Percentiles rank a stretch among this genome's conserved stretches.
These are phyloP conservation scores for Adelphocoris suturalis DNA, from an alignment of 2,888 invertebrate species.

Conservation along the genomic window DNA sequence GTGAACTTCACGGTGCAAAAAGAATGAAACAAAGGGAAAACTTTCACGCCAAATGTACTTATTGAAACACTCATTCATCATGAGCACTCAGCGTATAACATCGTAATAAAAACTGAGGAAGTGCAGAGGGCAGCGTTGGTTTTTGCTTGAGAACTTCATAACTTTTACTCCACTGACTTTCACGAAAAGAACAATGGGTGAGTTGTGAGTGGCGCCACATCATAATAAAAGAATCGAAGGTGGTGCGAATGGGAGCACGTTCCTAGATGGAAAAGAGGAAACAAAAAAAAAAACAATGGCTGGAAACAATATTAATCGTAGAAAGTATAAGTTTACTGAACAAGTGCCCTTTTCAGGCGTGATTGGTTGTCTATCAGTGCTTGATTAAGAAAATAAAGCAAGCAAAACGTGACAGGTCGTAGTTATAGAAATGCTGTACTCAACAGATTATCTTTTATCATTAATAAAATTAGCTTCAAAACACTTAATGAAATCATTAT, in stretches of 20 bases:
- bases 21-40: too few species aligned
- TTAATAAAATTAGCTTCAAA: too few species aligned
- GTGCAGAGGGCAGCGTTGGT: not conserved
- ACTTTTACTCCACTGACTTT: constrained; percentile 22
- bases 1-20: too few species aligned
- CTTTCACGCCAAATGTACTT: not conserved
- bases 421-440: too few species aligned
- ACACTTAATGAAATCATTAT: too few species aligned
- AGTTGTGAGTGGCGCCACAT: not conserved
- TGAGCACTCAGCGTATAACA: not conserved
- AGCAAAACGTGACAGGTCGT: too few species aligned
- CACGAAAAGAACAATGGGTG: constrained; percentile 8
- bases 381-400: too few species aligned
- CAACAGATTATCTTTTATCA: too few species aligned
- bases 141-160: not conserved
- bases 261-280: not conserved
- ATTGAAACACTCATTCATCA: not conserved
- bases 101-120: not conserved
- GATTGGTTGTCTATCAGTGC: not conserved
- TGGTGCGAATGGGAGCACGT: not conserved
- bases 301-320: not conserved
- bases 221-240: not conserved
- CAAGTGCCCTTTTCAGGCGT: too few species aligned
- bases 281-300: not conserved
- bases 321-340: not conserved